Evolutionary conservation across 2,888 invertebrate species (phyloP).

Genomic region (Monochamus alternatus): DNA sequence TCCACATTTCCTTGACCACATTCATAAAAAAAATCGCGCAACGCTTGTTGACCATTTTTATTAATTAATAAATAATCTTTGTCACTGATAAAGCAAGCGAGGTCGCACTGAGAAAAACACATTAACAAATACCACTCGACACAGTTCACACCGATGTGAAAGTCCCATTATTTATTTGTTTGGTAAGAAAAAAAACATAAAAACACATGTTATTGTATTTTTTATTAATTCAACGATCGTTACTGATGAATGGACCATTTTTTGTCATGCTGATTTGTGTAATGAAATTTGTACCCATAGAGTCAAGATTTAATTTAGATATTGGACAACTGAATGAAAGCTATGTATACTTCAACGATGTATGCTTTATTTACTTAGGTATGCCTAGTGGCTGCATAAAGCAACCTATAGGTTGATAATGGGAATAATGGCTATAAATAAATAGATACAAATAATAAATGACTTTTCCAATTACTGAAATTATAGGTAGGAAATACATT

Average conservation of each 20-base stretch:
- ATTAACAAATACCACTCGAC: slow-evolving; percentile 9
- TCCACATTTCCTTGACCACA: too few species aligned
- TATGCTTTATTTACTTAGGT: not conserved
- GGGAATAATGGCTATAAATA: too few species aligned
- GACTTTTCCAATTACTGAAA: too few species aligned
- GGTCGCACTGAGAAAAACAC: not conserved
- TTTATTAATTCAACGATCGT: not conserved
- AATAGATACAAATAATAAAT: too few species aligned
- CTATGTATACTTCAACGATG: not conserved
- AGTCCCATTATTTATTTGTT: not conserved
- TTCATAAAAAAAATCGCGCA: too few species aligned
- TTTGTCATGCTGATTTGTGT: not conserved
- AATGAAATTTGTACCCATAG: slow-evolving; percentile 7
- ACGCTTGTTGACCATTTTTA: too few species aligned
- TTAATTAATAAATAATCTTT: too few species aligned
- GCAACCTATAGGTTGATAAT: too few species aligned
- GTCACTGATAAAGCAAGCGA: not conserved
- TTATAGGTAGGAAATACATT: too few species aligned
- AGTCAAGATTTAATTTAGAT: not conserved
- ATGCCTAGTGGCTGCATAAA: not conserved
- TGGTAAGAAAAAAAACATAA: not conserved
- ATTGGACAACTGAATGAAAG: not conserved
- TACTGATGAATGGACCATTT: not conserved
- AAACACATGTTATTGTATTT: not conserved
- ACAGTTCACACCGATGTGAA: slow-evolving; percentile 1